Conservation (phyloP, 2,888 invertebrate genomes). For the Limenitis camilla region DNA sequence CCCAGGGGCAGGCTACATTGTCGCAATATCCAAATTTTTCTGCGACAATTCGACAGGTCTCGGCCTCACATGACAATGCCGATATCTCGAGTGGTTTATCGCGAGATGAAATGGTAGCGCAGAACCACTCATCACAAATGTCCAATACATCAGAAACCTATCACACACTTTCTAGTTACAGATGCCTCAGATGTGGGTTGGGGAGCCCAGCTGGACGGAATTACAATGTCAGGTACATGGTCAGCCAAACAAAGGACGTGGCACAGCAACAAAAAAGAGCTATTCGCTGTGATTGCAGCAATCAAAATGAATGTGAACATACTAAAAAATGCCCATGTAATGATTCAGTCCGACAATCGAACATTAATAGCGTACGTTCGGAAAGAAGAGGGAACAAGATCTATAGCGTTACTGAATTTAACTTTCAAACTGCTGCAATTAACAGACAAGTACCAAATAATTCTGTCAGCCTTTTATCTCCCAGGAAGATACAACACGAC, state of each 20-base stretch:
- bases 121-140: no score
- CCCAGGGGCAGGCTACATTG: no score
- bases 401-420: not conserved
- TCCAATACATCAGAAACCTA: no score
- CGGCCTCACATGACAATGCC: no score
- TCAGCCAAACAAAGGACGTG: slow-evolving; percentile 22
- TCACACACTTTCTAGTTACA: no score
- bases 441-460: slow-evolving; percentile 8
- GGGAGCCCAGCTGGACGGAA: no score
- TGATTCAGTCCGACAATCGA: slow-evolving; percentile 19
- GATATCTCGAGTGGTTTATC: no score
- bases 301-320: slow-evolving; percentile 2
- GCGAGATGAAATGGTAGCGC: no score
- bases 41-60: no score
- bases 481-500: slow-evolving; percentile 20
- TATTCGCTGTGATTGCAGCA: slow-evolving; percentile 22
- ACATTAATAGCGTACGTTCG: slow-evolving; percentile 17
- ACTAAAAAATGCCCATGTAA: slow-evolving; percentile 1
- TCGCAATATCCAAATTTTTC: no score
- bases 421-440: not conserved
- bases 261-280: slow-evolving; percentile 28
- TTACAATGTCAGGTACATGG: no score
- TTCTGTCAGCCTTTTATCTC: slow-evolving; percentile 17
- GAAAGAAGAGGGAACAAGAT: slow-evolving; percentile 10
- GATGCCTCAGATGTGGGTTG: no score